phyloP scores from a whole-genome alignment of 2,888 invertebrate species.

The Drosophila gaucha region DNA sequence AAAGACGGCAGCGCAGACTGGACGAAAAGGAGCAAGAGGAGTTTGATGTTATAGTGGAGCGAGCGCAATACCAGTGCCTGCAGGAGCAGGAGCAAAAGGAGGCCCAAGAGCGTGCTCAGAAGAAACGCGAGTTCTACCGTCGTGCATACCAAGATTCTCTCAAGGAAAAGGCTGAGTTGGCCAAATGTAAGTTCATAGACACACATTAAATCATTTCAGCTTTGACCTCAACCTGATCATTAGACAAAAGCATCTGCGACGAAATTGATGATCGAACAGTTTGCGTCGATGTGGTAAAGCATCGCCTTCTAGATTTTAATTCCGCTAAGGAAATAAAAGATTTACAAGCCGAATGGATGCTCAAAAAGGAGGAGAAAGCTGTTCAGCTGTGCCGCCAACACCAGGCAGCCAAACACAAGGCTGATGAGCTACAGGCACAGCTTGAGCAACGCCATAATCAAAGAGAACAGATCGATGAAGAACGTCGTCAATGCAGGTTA shows the following conservation, averaged over 20 bases:
- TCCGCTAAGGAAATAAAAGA: neutral
- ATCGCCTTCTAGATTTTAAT: constrained; percentile 34
- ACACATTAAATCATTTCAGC: too few relatives aligned
- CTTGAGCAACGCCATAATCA: constrained; percentile 23
- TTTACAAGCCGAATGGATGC: neutral
- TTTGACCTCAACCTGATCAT: neutral
- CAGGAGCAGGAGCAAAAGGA: constrained; percentile 39
- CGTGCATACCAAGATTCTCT: constrained; percentile 40
- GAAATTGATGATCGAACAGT: constrained; percentile 53
- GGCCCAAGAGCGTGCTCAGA: constrained; percentile 21
- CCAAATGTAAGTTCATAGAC: constrained; percentile 36
- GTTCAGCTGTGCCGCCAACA: constrained; percentile 15
- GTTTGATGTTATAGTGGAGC: constrained; percentile 47
- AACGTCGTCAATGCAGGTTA: constrained; percentile 39
- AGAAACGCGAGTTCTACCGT: constrained; percentile 31
- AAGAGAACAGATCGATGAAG: constrained; percentile 42
- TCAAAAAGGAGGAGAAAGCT: constrained; percentile 13
- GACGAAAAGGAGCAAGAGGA: constrained; percentile 25
- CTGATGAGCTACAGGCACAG: neutral
- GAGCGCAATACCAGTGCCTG: constrained; percentile 53
- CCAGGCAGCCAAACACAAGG: constrained; percentile 10
- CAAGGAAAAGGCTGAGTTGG: constrained; percentile 37
- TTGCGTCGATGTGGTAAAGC: constrained; percentile 44
- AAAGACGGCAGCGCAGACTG: constrained; percentile 12
- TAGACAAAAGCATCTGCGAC: constrained; percentile 45